A percentile compares a stretch with the other conserved stretches of the same genome.
Evolutionary conservation across 2,888 invertebrate species (phyloP).

Genomic region (Microctonus hyperodae): DNA sequence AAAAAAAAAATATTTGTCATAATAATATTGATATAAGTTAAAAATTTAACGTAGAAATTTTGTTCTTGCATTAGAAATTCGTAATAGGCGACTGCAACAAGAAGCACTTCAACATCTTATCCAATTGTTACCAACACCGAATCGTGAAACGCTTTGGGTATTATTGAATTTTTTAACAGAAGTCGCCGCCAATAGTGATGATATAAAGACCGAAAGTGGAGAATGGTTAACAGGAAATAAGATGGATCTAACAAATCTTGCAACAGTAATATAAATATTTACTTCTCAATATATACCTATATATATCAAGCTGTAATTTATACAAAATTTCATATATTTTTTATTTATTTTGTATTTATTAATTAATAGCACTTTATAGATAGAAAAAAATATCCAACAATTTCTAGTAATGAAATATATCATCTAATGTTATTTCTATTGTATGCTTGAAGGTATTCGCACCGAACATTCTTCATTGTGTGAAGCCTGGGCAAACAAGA

Average conservation of each 20-base stretch:
- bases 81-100: constrained; percentile 82
- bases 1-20: too few species aligned
- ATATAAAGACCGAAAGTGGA: constrained; percentile 69
- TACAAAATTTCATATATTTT: too few species aligned
- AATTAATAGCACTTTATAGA: neutral
- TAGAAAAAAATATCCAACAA: neutral
- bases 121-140: constrained; percentile 83
- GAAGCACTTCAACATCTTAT: constrained; percentile 85
- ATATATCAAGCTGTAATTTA: too few species aligned
- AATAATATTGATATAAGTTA: neutral
- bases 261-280: constrained; percentile 68
- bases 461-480: constrained; percentile 88
- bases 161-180: constrained; percentile 82
- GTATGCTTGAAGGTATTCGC: constrained; percentile 73
- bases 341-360: neutral
- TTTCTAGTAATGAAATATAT: neutral
- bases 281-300: too few species aligned
- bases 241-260: constrained; percentile 92
- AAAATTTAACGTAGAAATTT: neutral
- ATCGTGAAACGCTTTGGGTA: constrained; percentile 87
- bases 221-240: constrained; percentile 80
- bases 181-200: constrained; percentile 77
- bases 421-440: neutral
- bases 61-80: constrained; percentile 73
- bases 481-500: constrained; percentile 68